Percentiles rank a stretch among this genome's conserved stretches.
These are phyloP conservation scores for Drosophila mayaguana DNA, from an alignment of 2,888 invertebrate genomes.

Conservation along the genomic window DNA sequence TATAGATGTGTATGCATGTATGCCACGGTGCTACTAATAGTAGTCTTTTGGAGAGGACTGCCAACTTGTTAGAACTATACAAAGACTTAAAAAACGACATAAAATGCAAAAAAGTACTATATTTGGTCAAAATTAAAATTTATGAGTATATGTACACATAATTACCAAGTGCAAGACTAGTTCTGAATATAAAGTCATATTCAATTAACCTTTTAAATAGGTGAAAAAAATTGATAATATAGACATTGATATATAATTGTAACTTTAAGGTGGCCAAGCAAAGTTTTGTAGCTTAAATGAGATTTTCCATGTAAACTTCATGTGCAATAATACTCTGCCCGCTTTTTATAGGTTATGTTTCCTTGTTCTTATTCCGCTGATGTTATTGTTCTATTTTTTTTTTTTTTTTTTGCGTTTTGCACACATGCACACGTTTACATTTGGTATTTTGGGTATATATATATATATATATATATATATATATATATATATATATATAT, in stretches of 20 bases:
- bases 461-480: no score
- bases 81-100: constrained; percentile 29
- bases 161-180: constrained; percentile 15
- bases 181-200: constrained; percentile 16
- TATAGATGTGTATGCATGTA: constrained; percentile 14
- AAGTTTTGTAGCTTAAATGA: background rate
- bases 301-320: constrained; percentile 1
- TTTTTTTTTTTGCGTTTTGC: no score
- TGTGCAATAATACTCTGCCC: constrained; percentile 8
- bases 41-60: constrained; percentile 22
- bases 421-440: constrained; percentile 9
- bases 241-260: background rate
- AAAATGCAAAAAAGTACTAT: constrained; percentile 26
- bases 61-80: constrained; percentile 29
- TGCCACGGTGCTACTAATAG: constrained; percentile 21
- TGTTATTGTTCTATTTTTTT: constrained; percentile 29
- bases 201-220: constrained; percentile 6
- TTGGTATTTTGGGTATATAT: background rate
- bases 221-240: constrained; percentile 7
- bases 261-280: background rate
- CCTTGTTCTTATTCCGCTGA: constrained; percentile 17
- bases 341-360: constrained; percentile 47
- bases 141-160: constrained; percentile 24
- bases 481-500: constrained; percentile 3
- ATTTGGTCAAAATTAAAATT: constrained; percentile 29